Evolutionary conservation across 2,113 vertebrate genomes (phyloP), one percentile per base, ranked within the genome.

Genomic region (Cavia aperea): DNA sequence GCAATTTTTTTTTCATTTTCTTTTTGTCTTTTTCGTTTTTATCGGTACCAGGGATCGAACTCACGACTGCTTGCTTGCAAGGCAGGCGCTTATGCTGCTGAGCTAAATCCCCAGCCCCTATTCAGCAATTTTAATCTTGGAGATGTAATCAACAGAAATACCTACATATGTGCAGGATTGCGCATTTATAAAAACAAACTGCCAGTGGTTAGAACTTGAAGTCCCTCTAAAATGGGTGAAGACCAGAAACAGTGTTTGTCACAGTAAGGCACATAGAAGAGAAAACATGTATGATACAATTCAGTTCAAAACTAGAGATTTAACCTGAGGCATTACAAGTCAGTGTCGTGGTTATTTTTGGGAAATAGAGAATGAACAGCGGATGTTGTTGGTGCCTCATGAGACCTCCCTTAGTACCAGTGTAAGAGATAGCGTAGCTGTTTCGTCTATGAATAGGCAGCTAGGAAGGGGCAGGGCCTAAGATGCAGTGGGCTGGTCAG

Each of bases 331-430:
- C 12, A 33, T 43, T 73, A n/a, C 5, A 7, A 16, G 24, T 81
- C 58, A 51, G 26, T 3, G 2, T 0, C 9, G 36, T 15, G 65
- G 39, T 31, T 49, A 56, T 21, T 7, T 58, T 39, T 31, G 31
- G n/a, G 58, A 51, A 63, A 79, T 19, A 84, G 21, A 56, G 68
- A 68, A 54, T 13, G 3, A 24, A 2, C 7, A 36, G 3, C 19
- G n/a, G 66, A 9, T 24, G 4, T 5, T 24, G 2, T 49, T 23
- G 24, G 75, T 14, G 7, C 62, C 10, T 56, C 63, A 16, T 56
- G 7, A 56, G 46, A 7, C 43, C 18, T 14, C 11, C 2, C 0
- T 46, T 2, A 13, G 46, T 3, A 21, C 33, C 78, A 49, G 24
- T 6, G 51, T 21, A 43, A 72, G 70, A 23, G 21, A 21, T 72